These are phyloP conservation scores for Coptodon rendalli DNA, from an alignment of 2,113 vertebrate genomes.

Conservation along the genomic window DNA sequence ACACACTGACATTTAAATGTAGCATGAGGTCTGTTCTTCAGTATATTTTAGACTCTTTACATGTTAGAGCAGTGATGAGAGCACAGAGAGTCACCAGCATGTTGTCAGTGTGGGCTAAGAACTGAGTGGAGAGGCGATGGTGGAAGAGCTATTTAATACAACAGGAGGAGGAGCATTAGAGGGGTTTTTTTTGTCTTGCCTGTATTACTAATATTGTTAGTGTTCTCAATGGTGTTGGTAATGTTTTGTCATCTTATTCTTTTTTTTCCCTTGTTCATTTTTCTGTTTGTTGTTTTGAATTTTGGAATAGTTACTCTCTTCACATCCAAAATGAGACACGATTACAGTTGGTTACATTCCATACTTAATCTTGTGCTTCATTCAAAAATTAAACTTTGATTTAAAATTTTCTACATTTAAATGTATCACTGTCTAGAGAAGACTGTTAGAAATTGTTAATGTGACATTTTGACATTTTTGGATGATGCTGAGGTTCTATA, in stretches of 20 bases:
- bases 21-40: too few species aligned
- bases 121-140: too few species aligned
- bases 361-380: background rate
- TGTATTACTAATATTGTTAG: too few species aligned
- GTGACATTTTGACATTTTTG: background rate
- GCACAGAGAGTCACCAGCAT: fast-evolving
- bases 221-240: too few species aligned
- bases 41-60: too few species aligned
- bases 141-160: too few species aligned
- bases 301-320: background rate
- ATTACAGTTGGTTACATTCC: fast-evolving
- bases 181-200: too few species aligned
- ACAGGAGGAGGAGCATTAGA: too few species aligned
- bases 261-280: too few species aligned
- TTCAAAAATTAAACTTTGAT: fast-evolving
- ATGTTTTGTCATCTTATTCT: too few species aligned
- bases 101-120: fast-evolving
- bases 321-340: background rate
- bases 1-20: too few species aligned
- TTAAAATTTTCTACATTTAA: background rate
- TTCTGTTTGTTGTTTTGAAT: background rate
- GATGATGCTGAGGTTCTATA: fast-evolving
- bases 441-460: fast-evolving
- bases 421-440: fast-evolving
- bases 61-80: background rate